Base-by-base conservation (phyloP, 2,888 invertebrate species). In the Malthinus flaveolus region DNA sequence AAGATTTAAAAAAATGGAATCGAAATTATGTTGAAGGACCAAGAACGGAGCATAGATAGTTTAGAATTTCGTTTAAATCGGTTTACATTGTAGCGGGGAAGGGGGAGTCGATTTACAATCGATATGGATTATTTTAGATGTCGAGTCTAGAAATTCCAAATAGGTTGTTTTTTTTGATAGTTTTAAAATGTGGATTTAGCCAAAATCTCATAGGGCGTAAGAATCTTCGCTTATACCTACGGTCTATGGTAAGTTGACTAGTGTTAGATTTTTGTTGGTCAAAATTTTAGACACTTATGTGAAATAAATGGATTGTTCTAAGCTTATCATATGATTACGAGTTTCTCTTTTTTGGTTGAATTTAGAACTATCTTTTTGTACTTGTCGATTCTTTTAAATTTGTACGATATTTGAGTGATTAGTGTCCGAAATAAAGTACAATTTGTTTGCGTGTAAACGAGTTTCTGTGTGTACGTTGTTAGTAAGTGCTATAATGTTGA, bases 301-400 rank as follows among this genome's bases (percentile, higher is more conserved):
- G 78, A 78, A 78, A 78, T 70, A 78, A 77, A 78, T 78, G 78
- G 78, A 78, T 78, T 72, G 71, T 69, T 65, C 68, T 62, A 67
- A 54, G 59, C 53, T 62, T 56, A 48, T 39, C 42, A 49, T 58
- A 59, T 49, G 34, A 36, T 54, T 56, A 49, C 50, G 58, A 58
- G 49, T 50, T 62, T 57, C 9, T 7, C 23, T 23, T 39, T 39
- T 42, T 42, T 42, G 39, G 39, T 42, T 42, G 23, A 68, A 68
- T 68, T 68, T 68, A 61, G 66, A 70, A 69, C 68, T 72, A 70
- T 67, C 62, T 66, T 67, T 73, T 72, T 71, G 71, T 69, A 70
- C 68, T 62, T 63, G 54, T 66, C 67, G 61, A 64, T 70, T 49
- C 33, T 67, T 72, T 65, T 69, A 65, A 69, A 68, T 71, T 71